Conservation (phyloP, 1,140 invertebrate genomes). For the Homalodisca vitripennis region DNA sequence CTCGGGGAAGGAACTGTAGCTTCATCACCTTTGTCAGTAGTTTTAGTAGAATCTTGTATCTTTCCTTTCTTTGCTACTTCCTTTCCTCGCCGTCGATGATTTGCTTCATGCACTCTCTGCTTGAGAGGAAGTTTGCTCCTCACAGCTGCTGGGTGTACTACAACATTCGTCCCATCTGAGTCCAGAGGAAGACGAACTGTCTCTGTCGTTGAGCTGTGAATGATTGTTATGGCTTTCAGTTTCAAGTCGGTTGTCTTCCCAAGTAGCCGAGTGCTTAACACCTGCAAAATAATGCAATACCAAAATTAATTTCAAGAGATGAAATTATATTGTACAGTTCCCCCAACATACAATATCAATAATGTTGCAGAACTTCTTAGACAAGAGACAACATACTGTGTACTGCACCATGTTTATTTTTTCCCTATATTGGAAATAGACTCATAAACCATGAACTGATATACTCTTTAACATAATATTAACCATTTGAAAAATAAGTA, state of each 20-base stretch:
- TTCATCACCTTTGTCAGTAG: constrained; percentile 20
- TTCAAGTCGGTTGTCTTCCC: constrained; percentile 74
- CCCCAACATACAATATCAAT: too few species aligned
- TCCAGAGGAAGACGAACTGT: constrained; percentile 75
- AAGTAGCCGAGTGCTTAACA: constrained; percentile 73
- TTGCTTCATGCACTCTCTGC: constrained; percentile 63
- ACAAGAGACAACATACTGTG: too few species aligned
- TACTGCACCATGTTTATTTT: too few species aligned
- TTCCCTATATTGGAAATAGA: too few species aligned
- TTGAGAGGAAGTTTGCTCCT: constrained; percentile 72
- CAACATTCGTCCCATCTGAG: constrained; percentile 58
- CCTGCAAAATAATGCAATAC: constrained; percentile 51
- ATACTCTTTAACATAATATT: too few species aligned
- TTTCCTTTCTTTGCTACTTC: constrained; percentile 36
- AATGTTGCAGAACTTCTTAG: too few species aligned
- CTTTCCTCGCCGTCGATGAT: constrained; percentile 52
- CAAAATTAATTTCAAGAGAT: too few species aligned
- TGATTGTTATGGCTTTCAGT: constrained; percentile 79
- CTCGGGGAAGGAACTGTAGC: constrained; percentile 9
- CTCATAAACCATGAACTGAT: too few species aligned
- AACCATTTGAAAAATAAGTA: too few species aligned
- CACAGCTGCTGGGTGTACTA: constrained; percentile 67
- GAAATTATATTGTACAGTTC: too few species aligned
- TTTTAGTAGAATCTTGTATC: constrained; percentile 28
- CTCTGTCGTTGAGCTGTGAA: constrained; percentile 81